phyloP scores from a whole-genome alignment of 2,113 vertebrate species.

The Talpa occidentalis region DNA sequence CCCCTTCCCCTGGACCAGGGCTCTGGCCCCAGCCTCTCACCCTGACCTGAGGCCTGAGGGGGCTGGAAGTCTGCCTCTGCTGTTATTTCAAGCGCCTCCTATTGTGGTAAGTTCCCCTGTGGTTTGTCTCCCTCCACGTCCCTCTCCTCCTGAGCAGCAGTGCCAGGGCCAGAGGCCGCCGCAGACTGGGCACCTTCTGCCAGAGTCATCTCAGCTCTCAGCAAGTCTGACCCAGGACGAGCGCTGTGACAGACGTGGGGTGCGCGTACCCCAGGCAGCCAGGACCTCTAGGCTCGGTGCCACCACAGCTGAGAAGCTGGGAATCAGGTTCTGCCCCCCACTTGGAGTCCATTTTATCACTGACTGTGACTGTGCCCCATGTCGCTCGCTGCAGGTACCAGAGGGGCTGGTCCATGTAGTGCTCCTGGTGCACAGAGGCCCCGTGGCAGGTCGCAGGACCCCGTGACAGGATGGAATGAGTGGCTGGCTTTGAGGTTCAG shows the following conservation, averaged over 20 bases:
- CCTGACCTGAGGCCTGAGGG: not conserved
- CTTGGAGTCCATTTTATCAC: not conserved
- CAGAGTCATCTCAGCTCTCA: not conserved
- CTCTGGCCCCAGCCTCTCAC: not conserved
- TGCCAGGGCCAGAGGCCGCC: too few species aligned
- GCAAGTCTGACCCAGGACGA: not conserved
- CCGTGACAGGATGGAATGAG: fast-evolving
- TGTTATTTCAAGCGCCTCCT: not conserved
- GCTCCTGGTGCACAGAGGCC: not conserved
- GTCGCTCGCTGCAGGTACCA: too few species aligned
- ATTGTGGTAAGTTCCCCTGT: not conserved
- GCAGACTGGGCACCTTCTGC: not conserved
- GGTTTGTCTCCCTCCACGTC: not conserved
- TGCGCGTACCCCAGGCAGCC: not conserved
- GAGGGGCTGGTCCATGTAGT: not conserved
- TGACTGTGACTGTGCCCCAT: not conserved
- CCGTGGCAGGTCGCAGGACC: not conserved
- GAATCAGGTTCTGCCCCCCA: not conserved
- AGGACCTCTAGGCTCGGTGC: not conserved
- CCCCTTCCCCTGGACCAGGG: not conserved
- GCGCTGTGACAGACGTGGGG: fast-evolving
- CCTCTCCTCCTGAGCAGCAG: not conserved
- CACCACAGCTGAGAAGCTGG: not conserved
- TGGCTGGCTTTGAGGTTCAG: not conserved
- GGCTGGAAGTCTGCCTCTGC: conserved; percentile 5